Base-by-base conservation (phyloP, 2,113 vertebrate genomes). In the Bubo bubo region DNA sequence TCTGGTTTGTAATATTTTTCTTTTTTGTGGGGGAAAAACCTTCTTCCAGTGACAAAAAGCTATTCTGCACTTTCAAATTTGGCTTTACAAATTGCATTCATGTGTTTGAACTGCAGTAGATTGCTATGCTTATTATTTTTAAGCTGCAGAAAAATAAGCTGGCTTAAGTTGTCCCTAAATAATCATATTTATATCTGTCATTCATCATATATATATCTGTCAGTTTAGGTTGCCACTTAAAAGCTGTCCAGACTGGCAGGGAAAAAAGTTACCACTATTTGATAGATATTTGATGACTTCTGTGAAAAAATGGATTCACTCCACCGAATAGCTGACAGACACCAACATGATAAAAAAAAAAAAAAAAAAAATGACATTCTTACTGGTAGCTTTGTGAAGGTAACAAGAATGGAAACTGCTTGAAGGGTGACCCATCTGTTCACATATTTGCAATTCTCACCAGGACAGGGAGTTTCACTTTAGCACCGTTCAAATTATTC, bases 281-380 rank as follows among this genome's bases (percentile, higher is more conserved):
- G 86, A 96, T 88, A 86, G 90, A 45, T 92, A 86, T 37, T 92
- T 93, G 92, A 93, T 0, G 22, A 86, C 45, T 83, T 83, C 63
- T 74, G 63, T 88, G 87, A 58, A 90, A 82, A 95, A 79, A 88
- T 27, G 37, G 82, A 92, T 83, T 92, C 86, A 88, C 75, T 97
- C 63, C 85, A 94, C 67, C 96, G 95, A 91, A 79, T 63, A 93
- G 28, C 41, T 92, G 93, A 94, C 88, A 90, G 90, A 93, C 55
- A 77, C 13, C 62, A 83, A 86, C 37, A 60, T 2, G 13, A 56
- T 27, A 45, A 37, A 67, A 43, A 56, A 24, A 35, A 79, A 87
- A 74, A 45, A 80, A 90, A 74, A 45, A 19, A 83, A 21, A 24
- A 15, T 45, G 6, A 21, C 37, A 72, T 90, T 68, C 39, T 39